A percentile compares a stretch with the other conserved stretches of the same genome.
Conservation (phyloP, 1,140 invertebrate species). For the Drosophila teissieri region DNA sequence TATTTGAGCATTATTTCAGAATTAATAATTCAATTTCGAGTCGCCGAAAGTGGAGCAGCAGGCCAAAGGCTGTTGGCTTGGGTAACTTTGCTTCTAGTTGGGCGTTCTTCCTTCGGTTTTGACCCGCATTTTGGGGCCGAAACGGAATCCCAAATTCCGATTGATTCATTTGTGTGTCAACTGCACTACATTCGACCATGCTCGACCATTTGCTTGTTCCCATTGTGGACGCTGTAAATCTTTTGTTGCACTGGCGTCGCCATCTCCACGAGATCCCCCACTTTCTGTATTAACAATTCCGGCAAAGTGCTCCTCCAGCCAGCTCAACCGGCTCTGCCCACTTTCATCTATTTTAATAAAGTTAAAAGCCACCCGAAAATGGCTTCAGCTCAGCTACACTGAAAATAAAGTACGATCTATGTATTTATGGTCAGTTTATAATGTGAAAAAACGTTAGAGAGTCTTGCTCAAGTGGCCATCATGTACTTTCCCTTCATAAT, state of each 20-base stretch:
- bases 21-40: constrained; percentile 60
- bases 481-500: too few species aligned
- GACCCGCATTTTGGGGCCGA: constrained; percentile 5
- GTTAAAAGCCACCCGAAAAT: constrained; percentile 68
- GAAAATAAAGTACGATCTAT: not conserved
- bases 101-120: not conserved
- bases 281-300: constrained; percentile 51
- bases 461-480: too few species aligned
- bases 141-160: constrained; percentile 35
- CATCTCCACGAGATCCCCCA: constrained; percentile 2
- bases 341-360: constrained; percentile 71
- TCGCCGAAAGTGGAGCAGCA: constrained; percentile 38
- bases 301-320: constrained; percentile 40
- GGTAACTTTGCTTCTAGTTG: constrained; percentile 25
- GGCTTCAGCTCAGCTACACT: constrained; percentile 12
- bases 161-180: constrained; percentile 63
- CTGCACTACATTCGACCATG: constrained; percentile 12
- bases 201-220: constrained; percentile 6
- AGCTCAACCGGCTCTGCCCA: constrained; percentile 22
- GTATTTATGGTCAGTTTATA: not conserved
- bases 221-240: constrained; percentile 51
- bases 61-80: not conserved
- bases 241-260: constrained; percentile 52
- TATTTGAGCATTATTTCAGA: constrained; percentile 54
- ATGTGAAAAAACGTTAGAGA: not conserved